Percentiles rank a stretch among this genome's conserved stretches.
phyloP scores from a whole-genome alignment of 2,888 invertebrate species.

The Cheilosia scutellata region DNA sequence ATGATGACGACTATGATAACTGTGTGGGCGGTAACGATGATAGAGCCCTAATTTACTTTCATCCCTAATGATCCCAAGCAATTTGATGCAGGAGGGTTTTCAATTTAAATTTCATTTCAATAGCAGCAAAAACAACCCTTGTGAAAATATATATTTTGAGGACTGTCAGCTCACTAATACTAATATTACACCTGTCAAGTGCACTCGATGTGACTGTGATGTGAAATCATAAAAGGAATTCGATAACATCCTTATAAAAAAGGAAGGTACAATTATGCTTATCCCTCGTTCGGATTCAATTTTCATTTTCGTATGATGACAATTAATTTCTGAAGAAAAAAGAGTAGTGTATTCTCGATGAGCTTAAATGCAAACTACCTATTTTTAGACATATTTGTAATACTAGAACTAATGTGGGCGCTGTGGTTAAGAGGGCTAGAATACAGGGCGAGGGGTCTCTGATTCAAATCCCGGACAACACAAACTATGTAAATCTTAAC shows the following conservation, averaged over 20 bases:
- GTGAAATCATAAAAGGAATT: slow-evolving; percentile 54
- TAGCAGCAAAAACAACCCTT: slow-evolving; percentile 52
- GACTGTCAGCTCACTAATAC: slow-evolving; percentile 53
- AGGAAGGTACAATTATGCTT: slow-evolving; percentile 28
- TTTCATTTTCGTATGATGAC: slow-evolving; percentile 28
- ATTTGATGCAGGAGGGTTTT: slow-evolving; percentile 53
- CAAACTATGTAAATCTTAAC: too few relatives aligned
- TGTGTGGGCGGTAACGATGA: slow-evolving; percentile 58
- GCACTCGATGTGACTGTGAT: slow-evolving; percentile 57
- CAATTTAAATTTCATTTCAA: slow-evolving; percentile 61
- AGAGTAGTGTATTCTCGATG: background rate
- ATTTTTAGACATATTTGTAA: too few relatives aligned
- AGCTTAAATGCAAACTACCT: too few relatives aligned
- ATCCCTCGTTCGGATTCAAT: slow-evolving; percentile 29
- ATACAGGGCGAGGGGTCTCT: too few relatives aligned
- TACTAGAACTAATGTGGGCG: too few relatives aligned
- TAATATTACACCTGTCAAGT: slow-evolving; percentile 67
- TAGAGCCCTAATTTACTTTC: slow-evolving; percentile 59
- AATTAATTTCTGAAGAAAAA: slow-evolving; percentile 30
- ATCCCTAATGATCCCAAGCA: slow-evolving; percentile 58
- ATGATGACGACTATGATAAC: slow-evolving; percentile 51
- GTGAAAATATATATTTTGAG: slow-evolving; percentile 33
- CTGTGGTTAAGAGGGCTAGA: too few relatives aligned
- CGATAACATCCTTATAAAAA: slow-evolving; percentile 41
- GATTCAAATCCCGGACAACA: too few relatives aligned